Evolutionary conservation across 1,140 invertebrate genomes (phyloP).

Genomic region (Drosophila repletoides): DNA sequence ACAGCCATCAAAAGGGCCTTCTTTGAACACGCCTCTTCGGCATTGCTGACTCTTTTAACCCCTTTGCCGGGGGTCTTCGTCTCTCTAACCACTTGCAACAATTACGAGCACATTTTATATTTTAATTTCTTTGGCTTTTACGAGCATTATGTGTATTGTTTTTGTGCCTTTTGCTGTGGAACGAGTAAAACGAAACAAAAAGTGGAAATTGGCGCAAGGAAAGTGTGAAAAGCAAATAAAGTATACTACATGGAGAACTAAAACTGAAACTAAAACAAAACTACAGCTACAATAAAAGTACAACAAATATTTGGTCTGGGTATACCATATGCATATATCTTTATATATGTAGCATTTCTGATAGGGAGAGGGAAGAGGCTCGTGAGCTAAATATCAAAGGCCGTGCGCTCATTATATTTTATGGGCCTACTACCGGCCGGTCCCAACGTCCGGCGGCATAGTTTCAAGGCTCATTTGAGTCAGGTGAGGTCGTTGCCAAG

Average conservation of each 20-base stretch:
- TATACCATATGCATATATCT: slow-evolving; percentile 5
- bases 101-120: slow-evolving; percentile 40
- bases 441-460: slow-evolving; percentile 15
- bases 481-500: slow-evolving; percentile 55
- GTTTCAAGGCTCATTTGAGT: slow-evolving; percentile 54
- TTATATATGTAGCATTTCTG: neutral
- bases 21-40: slow-evolving; percentile 23
- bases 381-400: slow-evolving; percentile 77
- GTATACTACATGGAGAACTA: slow-evolving; percentile 15
- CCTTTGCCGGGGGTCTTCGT: neutral
- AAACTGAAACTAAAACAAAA: too few species aligned
- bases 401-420: slow-evolving; percentile 73
- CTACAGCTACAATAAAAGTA: too few species aligned
- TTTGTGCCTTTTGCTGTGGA: slow-evolving; percentile 24
- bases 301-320: slow-evolving; percentile 45
- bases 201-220: slow-evolving; percentile 74
- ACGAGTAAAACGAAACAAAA: slow-evolving; percentile 58
- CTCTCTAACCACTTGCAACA: slow-evolving; percentile 21
- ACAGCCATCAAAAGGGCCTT: slow-evolving; percentile 3
- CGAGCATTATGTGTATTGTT: slow-evolving; percentile 16
- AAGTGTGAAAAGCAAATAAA: slow-evolving; percentile 76
- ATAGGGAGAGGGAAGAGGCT: slow-evolving; percentile 11
- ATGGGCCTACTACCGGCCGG: slow-evolving; percentile 43
- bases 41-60: neutral
- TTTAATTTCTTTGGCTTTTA: slow-evolving; percentile 61